These are phyloP conservation scores for Drosophila fuyamai DNA, from an alignment of 1,140 invertebrate genomes.

Conservation along the genomic window DNA sequence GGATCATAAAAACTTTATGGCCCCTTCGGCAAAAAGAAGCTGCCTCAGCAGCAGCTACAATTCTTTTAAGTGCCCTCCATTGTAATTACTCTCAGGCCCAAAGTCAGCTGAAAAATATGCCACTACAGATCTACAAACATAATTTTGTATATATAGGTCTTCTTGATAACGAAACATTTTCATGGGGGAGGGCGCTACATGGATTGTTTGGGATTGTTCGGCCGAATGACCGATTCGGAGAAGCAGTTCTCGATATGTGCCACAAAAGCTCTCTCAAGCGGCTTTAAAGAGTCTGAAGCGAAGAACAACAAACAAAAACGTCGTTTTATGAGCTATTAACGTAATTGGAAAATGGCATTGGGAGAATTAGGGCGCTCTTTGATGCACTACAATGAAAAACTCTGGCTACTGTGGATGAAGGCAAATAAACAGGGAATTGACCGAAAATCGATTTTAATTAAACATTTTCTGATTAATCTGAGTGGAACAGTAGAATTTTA, in stretches of 20 bases:
- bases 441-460: constrained; percentile 20
- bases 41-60: constrained; percentile 62
- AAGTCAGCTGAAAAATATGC: constrained; percentile 78
- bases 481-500: no score
- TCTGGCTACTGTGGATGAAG: constrained; percentile 12
- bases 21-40: constrained; percentile 33
- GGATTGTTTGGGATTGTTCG: constrained; percentile 42
- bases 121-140: constrained; percentile 62
- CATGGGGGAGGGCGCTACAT: constrained; percentile 49
- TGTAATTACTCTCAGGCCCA: constrained; percentile 74
- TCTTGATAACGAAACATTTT: constrained; percentile 17
- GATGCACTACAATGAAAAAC: constrained; percentile 45
- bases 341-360: constrained; percentile 76
- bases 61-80: constrained; percentile 78
- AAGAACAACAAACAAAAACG: constrained; percentile 77
- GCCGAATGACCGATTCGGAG: constrained; percentile 55
- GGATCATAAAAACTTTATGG: constrained; percentile 82
- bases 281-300: constrained; percentile 45
- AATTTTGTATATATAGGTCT: constrained; percentile 44
- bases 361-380: constrained; percentile 49
- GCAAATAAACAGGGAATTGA: constrained; percentile 23
- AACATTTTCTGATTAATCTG: constrained; percentile 1
- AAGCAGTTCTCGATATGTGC: constrained; percentile 62
- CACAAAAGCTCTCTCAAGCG: constrained; percentile 34
- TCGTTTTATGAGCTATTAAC: constrained; percentile 79